Conservation (phyloP, 2,113 vertebrate species). For the Orycteropus afer region DNA sequence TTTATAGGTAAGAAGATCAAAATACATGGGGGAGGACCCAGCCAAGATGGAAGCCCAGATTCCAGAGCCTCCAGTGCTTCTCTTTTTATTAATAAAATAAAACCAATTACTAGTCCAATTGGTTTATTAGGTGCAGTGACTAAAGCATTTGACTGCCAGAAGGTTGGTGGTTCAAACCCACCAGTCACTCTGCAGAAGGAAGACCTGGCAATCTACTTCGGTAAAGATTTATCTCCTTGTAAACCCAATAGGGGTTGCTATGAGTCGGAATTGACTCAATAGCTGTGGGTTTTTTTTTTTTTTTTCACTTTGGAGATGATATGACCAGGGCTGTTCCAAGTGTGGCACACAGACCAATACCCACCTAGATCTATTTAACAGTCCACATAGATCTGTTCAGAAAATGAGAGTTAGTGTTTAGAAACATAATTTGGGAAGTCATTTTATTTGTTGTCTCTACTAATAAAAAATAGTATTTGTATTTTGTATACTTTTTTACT, state of each 20-base stretch:
- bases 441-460: not conserved
- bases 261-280: too few species aligned
- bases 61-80: not conserved
- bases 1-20: not conserved
- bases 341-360: fast-evolving
- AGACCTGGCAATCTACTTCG: too few species aligned
- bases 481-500: not conserved
- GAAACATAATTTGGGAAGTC: not conserved
- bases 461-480: not conserved
- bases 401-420: not conserved
- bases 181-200: too few species aligned
- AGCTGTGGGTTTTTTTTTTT: too few species aligned
- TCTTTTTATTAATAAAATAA: too few species aligned
- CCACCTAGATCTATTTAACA: not conserved
- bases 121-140: not conserved
- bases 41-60: not conserved
- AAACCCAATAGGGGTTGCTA: too few species aligned
- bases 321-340: not conserved
- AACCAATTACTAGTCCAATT: fast-evolving
- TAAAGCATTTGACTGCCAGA: too few species aligned
- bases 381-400: fast-evolving
- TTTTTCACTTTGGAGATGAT: not conserved
- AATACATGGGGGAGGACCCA: not conserved
- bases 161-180: too few species aligned
- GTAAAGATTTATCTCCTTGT: too few species aligned